phyloP scores from a whole-genome alignment of 2,888 invertebrate genomes.

The Prostheceraeus crozeri region DNA sequence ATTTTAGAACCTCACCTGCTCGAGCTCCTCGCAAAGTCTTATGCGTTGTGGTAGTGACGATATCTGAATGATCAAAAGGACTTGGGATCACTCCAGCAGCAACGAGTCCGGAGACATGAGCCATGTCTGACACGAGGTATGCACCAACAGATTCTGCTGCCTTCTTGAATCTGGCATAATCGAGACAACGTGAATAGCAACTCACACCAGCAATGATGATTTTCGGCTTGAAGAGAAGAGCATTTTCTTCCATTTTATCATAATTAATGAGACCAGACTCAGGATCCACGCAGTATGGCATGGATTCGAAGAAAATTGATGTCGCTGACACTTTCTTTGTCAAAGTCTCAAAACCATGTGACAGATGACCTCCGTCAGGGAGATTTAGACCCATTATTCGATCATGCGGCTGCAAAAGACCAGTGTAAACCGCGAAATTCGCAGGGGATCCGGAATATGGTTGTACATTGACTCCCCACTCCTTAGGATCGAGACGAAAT shows the following conservation, averaged over 20 bases:
- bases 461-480: slow-evolving; percentile 91
- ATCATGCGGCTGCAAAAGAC: slow-evolving; percentile 72
- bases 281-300: slow-evolving; percentile 82
- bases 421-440: slow-evolving; percentile 92
- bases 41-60: slow-evolving; percentile 89
- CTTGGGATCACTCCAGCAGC: slow-evolving; percentile 79
- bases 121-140: slow-evolving; percentile 54
- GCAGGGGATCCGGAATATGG: slow-evolving; percentile 95
- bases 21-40: slow-evolving; percentile 74
- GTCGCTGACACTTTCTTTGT: slow-evolving; percentile 89
- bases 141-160: slow-evolving; percentile 53
- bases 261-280: slow-evolving; percentile 83
- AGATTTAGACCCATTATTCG: slow-evolving; percentile 88
- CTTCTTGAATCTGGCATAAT: slow-evolving; percentile 59
- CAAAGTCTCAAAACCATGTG: slow-evolving; percentile 73
- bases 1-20: too few relatives aligned
- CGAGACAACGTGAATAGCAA: slow-evolving; percentile 60
- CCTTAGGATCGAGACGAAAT: slow-evolving; percentile 69
- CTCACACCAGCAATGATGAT: slow-evolving; percentile 75
- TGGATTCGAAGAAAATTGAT: slow-evolving; percentile 93
- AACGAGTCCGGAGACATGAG: slow-evolving; percentile 61
- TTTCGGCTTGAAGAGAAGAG: slow-evolving; percentile 79
- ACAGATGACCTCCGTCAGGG: slow-evolving; percentile 84
- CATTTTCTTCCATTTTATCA: slow-evolving; percentile 72
- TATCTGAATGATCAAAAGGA: slow-evolving; percentile 80